Conservation (phyloP, 2,888 invertebrate species). For the Cataglyphis rosenhaueri region DNA sequence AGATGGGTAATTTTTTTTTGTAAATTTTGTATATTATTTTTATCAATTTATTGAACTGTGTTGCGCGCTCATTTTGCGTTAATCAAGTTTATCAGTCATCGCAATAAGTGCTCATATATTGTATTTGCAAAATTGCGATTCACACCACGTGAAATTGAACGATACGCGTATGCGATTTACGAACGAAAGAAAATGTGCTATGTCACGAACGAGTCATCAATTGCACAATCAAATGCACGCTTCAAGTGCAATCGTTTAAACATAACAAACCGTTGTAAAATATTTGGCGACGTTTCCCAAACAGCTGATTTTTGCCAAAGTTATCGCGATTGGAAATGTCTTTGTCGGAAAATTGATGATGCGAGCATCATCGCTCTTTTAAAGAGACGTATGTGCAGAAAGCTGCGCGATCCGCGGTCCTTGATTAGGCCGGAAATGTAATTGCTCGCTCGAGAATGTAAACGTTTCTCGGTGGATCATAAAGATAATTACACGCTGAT, state of each 20-base stretch:
- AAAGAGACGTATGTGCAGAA: not conserved
- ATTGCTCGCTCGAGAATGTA: not conserved
- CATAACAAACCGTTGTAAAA: not conserved
- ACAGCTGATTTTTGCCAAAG: not conserved
- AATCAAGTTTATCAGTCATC: not conserved
- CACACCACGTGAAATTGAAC: not conserved
- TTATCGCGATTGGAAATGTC: not conserved
- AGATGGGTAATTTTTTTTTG: not conserved
- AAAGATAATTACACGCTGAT: conserved; percentile 9
- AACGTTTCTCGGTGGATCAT: not conserved
- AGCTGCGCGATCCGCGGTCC: not conserved
- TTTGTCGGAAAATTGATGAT: not conserved
- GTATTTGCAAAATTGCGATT: not conserved
- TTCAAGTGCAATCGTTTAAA: not conserved
- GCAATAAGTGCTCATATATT: not conserved
- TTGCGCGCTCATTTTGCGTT: not conserved
- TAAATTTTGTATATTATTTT: not conserved
- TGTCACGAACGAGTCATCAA: conserved; percentile 37
- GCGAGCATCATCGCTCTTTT: not conserved
- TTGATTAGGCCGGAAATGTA: not conserved
- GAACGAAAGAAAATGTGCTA: conserved; percentile 21
- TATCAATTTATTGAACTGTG: not conserved
- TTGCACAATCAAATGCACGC: conserved; percentile 21
- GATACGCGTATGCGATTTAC: not conserved
- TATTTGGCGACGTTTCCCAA: not conserved